phyloP scores from a whole-genome alignment of 2,888 invertebrate species.

The Stenoptilia bipunctidactyla region DNA sequence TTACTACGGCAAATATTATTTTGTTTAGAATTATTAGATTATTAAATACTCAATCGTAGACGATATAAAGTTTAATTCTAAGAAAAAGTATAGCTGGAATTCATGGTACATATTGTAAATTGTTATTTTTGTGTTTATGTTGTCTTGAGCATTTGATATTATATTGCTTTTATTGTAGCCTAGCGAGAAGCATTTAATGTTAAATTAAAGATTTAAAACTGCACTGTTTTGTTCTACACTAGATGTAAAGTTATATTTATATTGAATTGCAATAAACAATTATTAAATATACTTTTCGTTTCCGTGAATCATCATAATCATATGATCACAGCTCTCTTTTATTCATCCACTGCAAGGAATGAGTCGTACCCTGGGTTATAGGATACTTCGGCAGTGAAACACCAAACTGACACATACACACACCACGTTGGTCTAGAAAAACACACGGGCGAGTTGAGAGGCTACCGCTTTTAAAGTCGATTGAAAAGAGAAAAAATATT shows the following conservation, averaged over 20 bases:
- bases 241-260: slow-evolving; percentile 12
- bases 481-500: too few relatives aligned
- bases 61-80: too few relatives aligned
- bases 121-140: slow-evolving; percentile 1
- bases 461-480: too few relatives aligned
- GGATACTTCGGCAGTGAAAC: too few relatives aligned
- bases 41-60: neutral
- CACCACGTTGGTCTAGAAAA: too few relatives aligned
- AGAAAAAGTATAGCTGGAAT: neutral
- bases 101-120: slow-evolving; percentile 1
- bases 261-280: slow-evolving; percentile 13
- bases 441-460: too few relatives aligned
- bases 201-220: slow-evolving; percentile 19
- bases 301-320: too few relatives aligned
- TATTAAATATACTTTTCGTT: neutral
- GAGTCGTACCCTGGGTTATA: too few relatives aligned
- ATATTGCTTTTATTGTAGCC: neutral
- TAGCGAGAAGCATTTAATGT: slow-evolving; percentile 29
- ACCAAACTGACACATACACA: too few relatives aligned
- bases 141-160: too few relatives aligned
- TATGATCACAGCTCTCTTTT: too few relatives aligned
- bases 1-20: neutral
- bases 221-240: slow-evolving; percentile 52
- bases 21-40: neutral
- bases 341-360: too few relatives aligned